Base-by-base conservation (phyloP, 92 coral and sea anemone genomes). In the Palythoa heliodiscus region DNA sequence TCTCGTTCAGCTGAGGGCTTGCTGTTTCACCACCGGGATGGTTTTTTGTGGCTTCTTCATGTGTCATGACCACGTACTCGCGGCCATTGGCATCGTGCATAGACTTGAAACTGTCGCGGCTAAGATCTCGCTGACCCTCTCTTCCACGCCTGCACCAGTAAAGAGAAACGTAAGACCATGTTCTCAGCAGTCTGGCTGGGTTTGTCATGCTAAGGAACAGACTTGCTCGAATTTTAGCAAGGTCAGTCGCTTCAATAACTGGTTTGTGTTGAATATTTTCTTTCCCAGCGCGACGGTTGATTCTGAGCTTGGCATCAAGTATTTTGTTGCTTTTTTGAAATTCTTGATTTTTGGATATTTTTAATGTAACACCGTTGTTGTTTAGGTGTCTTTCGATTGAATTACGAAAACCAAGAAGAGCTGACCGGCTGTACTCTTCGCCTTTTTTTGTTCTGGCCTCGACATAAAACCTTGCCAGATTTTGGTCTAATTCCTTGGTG, bases 61-160 rank as follows among this genome's bases (percentile, higher is more conserved):
- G 87, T 48, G 86, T 66, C 93, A 90, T 87, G 39, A 37, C 67
- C 23, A 82, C 85, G 11, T 84, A 87, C 11, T 76, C 79, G 23
- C 29, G 57, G 3, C 91, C 91, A 5, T 90, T 76, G 24, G 86
- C 91, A 35, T 90, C 93, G 11, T 24, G 66, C 16, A 3, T 20
- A 71, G 87, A 90, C 78, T 24, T 17, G 52, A 90, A 90, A 54
- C 91, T 87, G 29, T 72, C 68, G 1, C 78, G 70, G 73, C 61
- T 69, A 22, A 90, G 93, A 38, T 8, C 57, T 20, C 93, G 69
- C 67, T 90, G 91, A 24, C 91, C 91, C 68, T 90, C 89, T 39
- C 91, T 39, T 15, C 91, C 91, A 24, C 85, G 53, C 4, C 91
- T 68, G 40, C 91, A 90, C 93, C 89, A 90, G 83, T 83, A 88